phyloP scores from a whole-genome alignment of 2,888 invertebrate species.

The Ophion ellenae region DNA sequence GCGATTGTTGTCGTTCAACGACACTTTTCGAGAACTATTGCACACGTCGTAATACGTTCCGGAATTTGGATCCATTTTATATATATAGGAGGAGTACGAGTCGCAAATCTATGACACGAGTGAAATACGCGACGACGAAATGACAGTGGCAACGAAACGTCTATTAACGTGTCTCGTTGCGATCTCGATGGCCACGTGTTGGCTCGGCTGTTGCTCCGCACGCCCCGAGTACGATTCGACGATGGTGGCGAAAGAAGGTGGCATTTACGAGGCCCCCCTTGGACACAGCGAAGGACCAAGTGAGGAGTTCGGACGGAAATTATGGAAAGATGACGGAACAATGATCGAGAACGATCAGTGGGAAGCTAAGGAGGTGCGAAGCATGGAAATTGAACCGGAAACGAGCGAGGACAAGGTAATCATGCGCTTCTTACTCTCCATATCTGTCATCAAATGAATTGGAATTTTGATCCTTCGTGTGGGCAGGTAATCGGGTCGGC shows the following conservation, averaged over 20 bases:
- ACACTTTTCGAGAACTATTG: slow-evolving; percentile 31
- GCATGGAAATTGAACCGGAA: background rate
- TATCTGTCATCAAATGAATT: too few species aligned
- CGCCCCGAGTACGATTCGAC: slow-evolving; percentile 26
- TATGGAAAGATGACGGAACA: background rate
- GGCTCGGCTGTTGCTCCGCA: slow-evolving; percentile 34
- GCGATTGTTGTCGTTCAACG: slow-evolving; percentile 28
- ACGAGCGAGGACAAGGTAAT: background rate
- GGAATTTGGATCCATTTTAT: background rate
- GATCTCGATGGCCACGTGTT: slow-evolving; percentile 26
- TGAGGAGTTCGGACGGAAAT: background rate
- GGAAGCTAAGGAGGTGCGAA: background rate
- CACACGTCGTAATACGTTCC: background rate
- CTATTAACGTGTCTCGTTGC: slow-evolving; percentile 25
- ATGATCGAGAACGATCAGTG: background rate
- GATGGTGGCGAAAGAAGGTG: background rate
- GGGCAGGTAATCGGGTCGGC: too few species aligned
- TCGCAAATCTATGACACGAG: slow-evolving; percentile 6
- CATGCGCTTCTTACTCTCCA: background rate
- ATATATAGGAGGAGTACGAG: slow-evolving; percentile 31
- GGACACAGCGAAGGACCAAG: background rate
- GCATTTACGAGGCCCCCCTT: background rate
- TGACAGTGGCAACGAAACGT: slow-evolving; percentile 25
- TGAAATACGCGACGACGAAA: slow-evolving; percentile 14
- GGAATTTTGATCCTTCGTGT: too few species aligned